Evolutionary conservation across 2,797 vertebrate genomes (phyloP), one percentile per base, ranked within the genome.

Genomic region (Epinephelus awoara): DNA sequence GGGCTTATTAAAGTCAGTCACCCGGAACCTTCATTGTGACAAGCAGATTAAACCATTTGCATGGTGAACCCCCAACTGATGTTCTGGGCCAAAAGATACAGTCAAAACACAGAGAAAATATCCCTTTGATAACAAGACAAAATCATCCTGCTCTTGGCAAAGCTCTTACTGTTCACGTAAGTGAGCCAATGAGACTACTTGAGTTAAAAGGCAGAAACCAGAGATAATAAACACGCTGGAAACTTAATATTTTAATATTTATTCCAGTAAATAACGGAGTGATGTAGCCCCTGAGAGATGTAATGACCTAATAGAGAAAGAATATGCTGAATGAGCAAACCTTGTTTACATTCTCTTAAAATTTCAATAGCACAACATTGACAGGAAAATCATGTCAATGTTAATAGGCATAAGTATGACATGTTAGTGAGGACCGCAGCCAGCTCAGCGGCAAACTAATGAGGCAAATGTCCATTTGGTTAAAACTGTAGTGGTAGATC

Each of bases 401-500:
- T 91, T 92, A 93, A 93, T 87, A 88, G 88, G 81, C 80, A 14
- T 88, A 93, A 93, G 91, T 87, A 88, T 90, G 89, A 92, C 88
- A 91, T 93, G 78, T 89, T 90, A 88, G 90, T 47, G 75, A 85
- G 70, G 77, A 90, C 86, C 87, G 59, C 76, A 88, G 92, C 89
- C 82, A 88, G 89, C 89, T 93, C 94, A 93, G 93, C 83, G 87
- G 91, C 88, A 93, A 92, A 92, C 89, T 94, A 95, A 95, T 94
- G 90, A 95, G 91, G 89, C 87, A 88, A 89, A 93, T 90, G 91
- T 94, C 94, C 93, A 96, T 95, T 95, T 95, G 94, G 92, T 95
- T 95, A 93, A 91, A 94, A 92, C 87, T 92, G 93, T 93, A 94
- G 93, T 85, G 85, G 87, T 87, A 87, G 92, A 95, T 95, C 95